These are phyloP conservation scores for Agrochola lota DNA, from an alignment of 2,888 invertebrate genomes.

Conservation along the genomic window DNA sequence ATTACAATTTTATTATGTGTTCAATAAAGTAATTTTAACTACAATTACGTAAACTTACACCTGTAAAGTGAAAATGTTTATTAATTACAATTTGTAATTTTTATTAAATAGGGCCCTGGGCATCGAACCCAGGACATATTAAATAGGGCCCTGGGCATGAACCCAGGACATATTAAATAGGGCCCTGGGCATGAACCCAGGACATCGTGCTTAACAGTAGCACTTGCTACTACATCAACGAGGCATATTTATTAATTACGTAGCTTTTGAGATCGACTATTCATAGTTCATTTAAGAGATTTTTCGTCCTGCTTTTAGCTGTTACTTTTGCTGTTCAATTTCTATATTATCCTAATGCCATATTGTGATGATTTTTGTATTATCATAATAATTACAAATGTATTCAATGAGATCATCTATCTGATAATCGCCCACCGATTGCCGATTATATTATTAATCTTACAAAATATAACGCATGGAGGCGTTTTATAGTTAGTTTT, in stretches of 20 bases:
- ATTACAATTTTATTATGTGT: too few relatives aligned
- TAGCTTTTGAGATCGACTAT: neutral
- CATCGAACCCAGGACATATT: too few relatives aligned
- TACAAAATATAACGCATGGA: slow-evolving; percentile 17
- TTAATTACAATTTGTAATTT: too few relatives aligned
- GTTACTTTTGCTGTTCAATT: neutral
- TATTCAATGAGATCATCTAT: slow-evolving; percentile 44
- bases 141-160: too few relatives aligned
- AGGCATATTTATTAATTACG: neutral
- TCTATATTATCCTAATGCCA: neutral
- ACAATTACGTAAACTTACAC: too few relatives aligned
- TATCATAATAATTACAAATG: neutral
- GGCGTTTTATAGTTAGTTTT: slow-evolving; percentile 41
- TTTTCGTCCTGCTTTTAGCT: neutral
- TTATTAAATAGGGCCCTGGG: too few relatives aligned
- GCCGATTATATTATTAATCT: slow-evolving; percentile 4
- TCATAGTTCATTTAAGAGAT: neutral
- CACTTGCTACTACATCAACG: neutral
- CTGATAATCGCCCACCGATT: slow-evolving; percentile 14
- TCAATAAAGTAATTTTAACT: too few relatives aligned
- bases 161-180: neutral
- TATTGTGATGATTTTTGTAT: neutral
- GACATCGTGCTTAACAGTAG: neutral
- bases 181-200: neutral
- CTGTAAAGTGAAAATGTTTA: too few relatives aligned